phyloP scores from a whole-genome alignment of 2,888 invertebrate species.

The Arge pagana region DNA sequence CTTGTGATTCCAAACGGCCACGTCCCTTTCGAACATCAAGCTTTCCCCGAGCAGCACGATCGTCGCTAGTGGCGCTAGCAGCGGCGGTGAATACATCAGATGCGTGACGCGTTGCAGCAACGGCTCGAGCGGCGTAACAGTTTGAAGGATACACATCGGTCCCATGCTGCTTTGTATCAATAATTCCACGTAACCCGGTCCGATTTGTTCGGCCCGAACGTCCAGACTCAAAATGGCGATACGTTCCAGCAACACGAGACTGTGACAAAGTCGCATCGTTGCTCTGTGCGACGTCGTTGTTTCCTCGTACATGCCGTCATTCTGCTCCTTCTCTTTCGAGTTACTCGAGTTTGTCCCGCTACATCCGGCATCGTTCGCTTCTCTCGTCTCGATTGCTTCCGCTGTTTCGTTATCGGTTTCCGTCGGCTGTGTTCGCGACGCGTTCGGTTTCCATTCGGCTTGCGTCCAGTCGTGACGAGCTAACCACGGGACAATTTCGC shows the following conservation, averaged over 20 bases:
- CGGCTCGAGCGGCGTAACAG: constrained; percentile 79
- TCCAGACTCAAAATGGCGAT: constrained; percentile 63
- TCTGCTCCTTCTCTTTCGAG: too few relatives aligned
- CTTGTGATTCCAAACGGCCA: constrained; percentile 87
- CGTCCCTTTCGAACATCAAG: constrained; percentile 80
- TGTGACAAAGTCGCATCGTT: constrained; percentile 67
- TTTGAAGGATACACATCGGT: constrained; percentile 70
- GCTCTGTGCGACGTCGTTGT: constrained; percentile 64
- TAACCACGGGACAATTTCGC: constrained; percentile 33
- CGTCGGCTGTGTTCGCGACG: constrained; percentile 31
- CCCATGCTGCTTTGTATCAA: constrained; percentile 66
- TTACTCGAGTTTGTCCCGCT: too few relatives aligned
- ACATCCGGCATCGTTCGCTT: background rate
- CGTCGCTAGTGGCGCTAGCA: constrained; percentile 68
- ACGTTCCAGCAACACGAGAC: constrained; percentile 65
- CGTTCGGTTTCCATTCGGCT: constrained; percentile 61
- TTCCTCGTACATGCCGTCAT: constrained; percentile 15
- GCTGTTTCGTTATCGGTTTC: constrained; percentile 6
- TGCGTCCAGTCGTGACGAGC: constrained; percentile 58
- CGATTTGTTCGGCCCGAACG: constrained; percentile 69
- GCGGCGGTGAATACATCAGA: constrained; percentile 70
- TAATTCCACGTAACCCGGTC: constrained; percentile 79
- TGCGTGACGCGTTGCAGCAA: constrained; percentile 78
- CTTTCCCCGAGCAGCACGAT: constrained; percentile 72
- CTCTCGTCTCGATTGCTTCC: background rate